A percentile compares a stretch with the other conserved stretches of the same genome.
These are phyloP conservation scores for Orius insidiosus DNA, from an alignment of 1,140 invertebrate species.

Conservation along the genomic window DNA sequence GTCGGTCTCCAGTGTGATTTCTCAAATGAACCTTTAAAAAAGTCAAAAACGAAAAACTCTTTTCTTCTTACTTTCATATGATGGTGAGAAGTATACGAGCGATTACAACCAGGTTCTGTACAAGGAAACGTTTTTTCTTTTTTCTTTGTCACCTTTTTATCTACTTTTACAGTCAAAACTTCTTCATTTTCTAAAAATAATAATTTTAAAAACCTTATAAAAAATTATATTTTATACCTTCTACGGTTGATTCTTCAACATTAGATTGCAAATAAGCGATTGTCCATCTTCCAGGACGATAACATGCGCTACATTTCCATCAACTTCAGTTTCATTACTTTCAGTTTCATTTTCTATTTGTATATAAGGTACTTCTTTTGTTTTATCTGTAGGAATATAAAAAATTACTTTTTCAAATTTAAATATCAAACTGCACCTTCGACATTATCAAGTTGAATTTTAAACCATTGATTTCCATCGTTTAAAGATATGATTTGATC, in stretches of 20 bases:
- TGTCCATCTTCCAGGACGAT: constrained; percentile 12
- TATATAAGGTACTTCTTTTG: background rate
- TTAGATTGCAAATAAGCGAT: constrained; percentile 14
- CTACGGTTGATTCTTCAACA: background rate
- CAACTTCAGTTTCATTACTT: background rate
- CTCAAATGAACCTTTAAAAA: constrained; percentile 41
- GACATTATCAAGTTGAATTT: background rate
- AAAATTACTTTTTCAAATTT: background rate
- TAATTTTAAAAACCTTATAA: constrained; percentile 1
- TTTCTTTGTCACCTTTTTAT: constrained; percentile 1
- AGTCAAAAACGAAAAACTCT: too few species aligned
- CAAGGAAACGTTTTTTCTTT: constrained; percentile 9
- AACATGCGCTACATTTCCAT: constrained; percentile 8
- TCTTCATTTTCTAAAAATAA: background rate
- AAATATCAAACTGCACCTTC: constrained; percentile 1
- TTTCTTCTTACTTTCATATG: constrained; percentile 34
- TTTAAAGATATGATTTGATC: background rate
- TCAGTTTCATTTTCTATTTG: background rate
- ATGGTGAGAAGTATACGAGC: constrained; percentile 35
- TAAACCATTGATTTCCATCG: constrained; percentile 8
- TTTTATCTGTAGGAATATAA: background rate
- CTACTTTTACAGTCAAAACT: background rate
- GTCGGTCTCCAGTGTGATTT: constrained; percentile 41
- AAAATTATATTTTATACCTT: background rate
- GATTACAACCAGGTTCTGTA: constrained; percentile 27